These are phyloP conservation scores for Andrena hattorfiana DNA, from an alignment of 2,888 invertebrate species.

Conservation along the genomic window DNA sequence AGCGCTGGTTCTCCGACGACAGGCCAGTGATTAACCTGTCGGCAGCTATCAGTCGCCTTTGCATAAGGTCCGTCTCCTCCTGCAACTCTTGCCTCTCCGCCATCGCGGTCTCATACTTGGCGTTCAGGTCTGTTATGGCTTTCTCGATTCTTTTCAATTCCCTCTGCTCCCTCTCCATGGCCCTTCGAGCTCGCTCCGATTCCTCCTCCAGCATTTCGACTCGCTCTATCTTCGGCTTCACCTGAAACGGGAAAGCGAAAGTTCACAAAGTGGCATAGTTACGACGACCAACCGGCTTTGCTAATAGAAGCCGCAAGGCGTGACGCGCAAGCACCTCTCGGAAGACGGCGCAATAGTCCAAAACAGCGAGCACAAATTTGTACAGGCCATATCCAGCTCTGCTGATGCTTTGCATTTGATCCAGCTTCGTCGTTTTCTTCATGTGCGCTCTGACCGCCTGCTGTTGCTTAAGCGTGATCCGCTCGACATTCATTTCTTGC, in stretches of 20 bases:
- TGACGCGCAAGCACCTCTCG: slow-evolving; percentile 87
- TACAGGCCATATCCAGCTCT: slow-evolving; percentile 94
- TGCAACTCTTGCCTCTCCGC: slow-evolving; percentile 89
- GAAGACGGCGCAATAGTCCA: slow-evolving; percentile 95
- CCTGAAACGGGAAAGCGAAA: slow-evolving; percentile 64
- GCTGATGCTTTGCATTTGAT: slow-evolving; percentile 94
- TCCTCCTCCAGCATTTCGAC: slow-evolving; percentile 92
- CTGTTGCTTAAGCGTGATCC: slow-evolving; percentile 90
- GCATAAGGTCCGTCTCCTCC: slow-evolving; percentile 93
- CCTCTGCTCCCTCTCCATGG: slow-evolving; percentile 90
- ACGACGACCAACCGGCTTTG: no score
- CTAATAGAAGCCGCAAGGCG: no score
- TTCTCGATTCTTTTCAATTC: slow-evolving; percentile 88
- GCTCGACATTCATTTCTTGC: slow-evolving; percentile 94
- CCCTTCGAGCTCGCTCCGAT: slow-evolving; percentile 85
- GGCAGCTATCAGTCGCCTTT: slow-evolving; percentile 92
- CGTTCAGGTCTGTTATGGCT: slow-evolving; percentile 89
- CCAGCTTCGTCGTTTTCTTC: slow-evolving; percentile 90
- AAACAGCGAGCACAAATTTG: slow-evolving; percentile 94
- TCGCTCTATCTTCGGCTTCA: slow-evolving; percentile 93
- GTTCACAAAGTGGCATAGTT: no score
- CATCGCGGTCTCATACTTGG: slow-evolving; percentile 92
- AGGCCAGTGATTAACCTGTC: slow-evolving; percentile 95
- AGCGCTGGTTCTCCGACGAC: slow-evolving; percentile 93
- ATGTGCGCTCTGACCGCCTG: slow-evolving; percentile 90